Conservation (phyloP, 2,888 invertebrate species). For the Mayetiola destructor region DNA sequence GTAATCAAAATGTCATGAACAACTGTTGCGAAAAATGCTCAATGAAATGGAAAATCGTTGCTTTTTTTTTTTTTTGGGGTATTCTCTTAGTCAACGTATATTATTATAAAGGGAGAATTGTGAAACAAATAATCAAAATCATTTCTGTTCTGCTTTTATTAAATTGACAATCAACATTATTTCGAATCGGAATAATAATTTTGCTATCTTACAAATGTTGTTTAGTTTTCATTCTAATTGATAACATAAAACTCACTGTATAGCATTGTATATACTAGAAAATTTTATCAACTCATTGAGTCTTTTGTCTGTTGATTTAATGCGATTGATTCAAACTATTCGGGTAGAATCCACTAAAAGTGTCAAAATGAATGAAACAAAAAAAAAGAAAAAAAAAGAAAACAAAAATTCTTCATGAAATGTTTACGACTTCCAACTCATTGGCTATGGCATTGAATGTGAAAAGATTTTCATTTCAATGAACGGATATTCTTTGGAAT, state of each 20-base stretch:
- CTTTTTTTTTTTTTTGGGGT: not conserved
- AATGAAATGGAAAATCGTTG: conserved; percentile 33
- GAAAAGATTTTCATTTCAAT: no score
- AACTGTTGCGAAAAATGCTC: conserved; percentile 36
- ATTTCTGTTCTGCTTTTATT: not conserved
- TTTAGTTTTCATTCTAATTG: not conserved
- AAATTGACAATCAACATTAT: not conserved
- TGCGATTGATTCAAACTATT: no score
- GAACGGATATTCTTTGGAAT: no score
- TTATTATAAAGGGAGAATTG: not conserved
- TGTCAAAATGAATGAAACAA: no score
- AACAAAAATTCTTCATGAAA: no score
- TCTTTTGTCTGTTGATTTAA: not conserved
- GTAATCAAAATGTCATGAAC: conserved; percentile 31
- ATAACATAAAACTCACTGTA: not conserved
- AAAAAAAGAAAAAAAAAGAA: no score
- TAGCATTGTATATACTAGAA: no score
- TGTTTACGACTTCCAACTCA: no score
- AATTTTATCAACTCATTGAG: conserved; percentile 6
- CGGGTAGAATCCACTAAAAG: no score
- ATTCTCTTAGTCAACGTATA: not conserved
- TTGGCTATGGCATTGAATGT: no score
- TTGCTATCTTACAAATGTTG: no score
- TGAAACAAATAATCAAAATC: not conserved
- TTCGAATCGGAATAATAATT: not conserved